phyloP scores from a whole-genome alignment of 1,140 invertebrate genomes.

The Aphelenchoides avenae region DNA sequence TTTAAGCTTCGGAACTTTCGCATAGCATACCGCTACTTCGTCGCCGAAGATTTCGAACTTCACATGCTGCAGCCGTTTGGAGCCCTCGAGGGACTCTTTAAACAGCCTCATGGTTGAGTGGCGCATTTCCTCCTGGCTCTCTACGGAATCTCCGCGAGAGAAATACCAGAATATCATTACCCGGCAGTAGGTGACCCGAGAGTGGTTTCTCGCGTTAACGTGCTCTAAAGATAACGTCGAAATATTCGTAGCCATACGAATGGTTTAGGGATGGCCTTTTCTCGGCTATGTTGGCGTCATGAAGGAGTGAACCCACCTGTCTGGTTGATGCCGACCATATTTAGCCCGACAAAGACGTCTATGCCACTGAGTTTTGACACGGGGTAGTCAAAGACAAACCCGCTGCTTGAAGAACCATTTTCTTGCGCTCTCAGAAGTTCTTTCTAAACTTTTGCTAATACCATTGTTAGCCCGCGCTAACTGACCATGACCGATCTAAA shows the following conservation, averaged over 20 bases:
- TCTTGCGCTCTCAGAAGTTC: slow-evolving; percentile 22
- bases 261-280: no score
- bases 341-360: slow-evolving; percentile 49
- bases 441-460: slow-evolving; percentile 21
- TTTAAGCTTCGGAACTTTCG: neutral
- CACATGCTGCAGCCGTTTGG: slow-evolving; percentile 26
- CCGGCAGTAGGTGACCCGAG: slow-evolving; percentile 27
- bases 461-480: neutral
- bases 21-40: slow-evolving; percentile 40
- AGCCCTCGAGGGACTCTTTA: slow-evolving; percentile 28
- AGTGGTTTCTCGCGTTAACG: slow-evolving; percentile 38
- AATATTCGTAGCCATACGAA: no score
- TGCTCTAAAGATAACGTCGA: no score
- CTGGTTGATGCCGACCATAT: slow-evolving; percentile 31
- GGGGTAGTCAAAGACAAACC: slow-evolving; percentile 44
- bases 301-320: neutral
- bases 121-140: slow-evolving; percentile 22
- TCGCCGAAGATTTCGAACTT: slow-evolving; percentile 51
- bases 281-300: no score
- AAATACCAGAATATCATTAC: slow-evolving; percentile 50
- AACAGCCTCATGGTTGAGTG: slow-evolving; percentile 37
- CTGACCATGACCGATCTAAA: slow-evolving; percentile 50
- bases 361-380: slow-evolving; percentile 26
- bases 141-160: slow-evolving; percentile 40
- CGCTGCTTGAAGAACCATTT: slow-evolving; percentile 19